Evolutionary conservation across 2,888 invertebrate species (phyloP).

Genomic region (Orchesellides sinensis): DNA sequence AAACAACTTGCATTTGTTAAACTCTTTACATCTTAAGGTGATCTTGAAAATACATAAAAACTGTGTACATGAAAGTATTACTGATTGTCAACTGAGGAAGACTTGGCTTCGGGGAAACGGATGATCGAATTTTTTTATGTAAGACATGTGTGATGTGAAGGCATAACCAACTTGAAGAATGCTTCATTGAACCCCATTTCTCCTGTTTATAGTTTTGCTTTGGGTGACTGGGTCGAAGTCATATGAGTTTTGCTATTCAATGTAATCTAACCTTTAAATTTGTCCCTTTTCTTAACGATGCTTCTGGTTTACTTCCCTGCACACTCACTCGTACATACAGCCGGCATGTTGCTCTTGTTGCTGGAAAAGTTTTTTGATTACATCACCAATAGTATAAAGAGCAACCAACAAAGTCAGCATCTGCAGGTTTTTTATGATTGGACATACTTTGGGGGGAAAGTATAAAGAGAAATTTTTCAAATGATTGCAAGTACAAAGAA

Average conservation of each 20-base stretch:
- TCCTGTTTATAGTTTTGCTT: constrained; percentile 45
- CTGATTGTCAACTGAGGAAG: too few relatives aligned
- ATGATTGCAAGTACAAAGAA: constrained; percentile 29
- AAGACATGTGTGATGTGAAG: constrained; percentile 34
- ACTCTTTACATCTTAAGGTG: too few relatives aligned
- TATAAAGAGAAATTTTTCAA: constrained; percentile 26
- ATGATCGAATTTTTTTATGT: constrained; percentile 38
- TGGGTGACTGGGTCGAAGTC: constrained; percentile 62
- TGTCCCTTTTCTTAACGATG: constrained; percentile 31
- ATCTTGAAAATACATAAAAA: too few relatives aligned
- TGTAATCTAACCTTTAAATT: constrained; percentile 55
- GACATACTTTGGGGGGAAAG: neutral
- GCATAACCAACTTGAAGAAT: constrained; percentile 39
- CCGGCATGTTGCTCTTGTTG: neutral
- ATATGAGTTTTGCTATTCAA: constrained; percentile 51
- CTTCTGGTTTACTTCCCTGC: neutral
- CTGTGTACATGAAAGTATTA: too few relatives aligned
- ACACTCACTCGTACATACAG: constrained; percentile 9
- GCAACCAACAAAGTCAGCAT: constrained; percentile 15
- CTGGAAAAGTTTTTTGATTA: constrained; percentile 18
- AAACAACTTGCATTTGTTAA: too few relatives aligned
- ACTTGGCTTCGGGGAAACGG: too few relatives aligned
- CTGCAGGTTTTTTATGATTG: constrained; percentile 9
- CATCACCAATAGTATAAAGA: neutral
- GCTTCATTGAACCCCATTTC: constrained; percentile 55